Evolutionary conservation across 1,140 invertebrate genomes (phyloP).

Genomic region (Hetaerina americana): DNA sequence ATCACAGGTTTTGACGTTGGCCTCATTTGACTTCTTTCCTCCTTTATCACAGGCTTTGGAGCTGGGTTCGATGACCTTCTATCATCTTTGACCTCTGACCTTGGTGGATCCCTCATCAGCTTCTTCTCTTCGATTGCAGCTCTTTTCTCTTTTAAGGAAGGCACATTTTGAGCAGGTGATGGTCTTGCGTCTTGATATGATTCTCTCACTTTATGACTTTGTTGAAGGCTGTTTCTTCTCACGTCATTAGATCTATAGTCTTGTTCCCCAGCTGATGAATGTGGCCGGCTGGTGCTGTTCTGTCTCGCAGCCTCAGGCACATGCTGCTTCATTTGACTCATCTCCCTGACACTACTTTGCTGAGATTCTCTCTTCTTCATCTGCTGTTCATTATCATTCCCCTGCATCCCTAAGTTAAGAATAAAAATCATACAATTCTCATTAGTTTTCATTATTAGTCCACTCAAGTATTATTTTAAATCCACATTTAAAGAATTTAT

Average conservation of each 20-base stretch:
- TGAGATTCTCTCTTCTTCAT: too few relatives aligned
- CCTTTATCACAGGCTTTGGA: background rate
- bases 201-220: background rate
- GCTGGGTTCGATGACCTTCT: background rate
- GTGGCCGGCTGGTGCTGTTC: background rate
- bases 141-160: background rate
- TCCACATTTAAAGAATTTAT: too few relatives aligned
- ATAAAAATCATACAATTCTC: background rate
- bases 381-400: background rate
- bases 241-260: background rate
- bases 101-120: too few relatives aligned
- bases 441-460: too few relatives aligned
- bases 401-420: background rate
- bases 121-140: too few relatives aligned
- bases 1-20: background rate
- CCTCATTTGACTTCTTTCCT: background rate
- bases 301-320: background rate
- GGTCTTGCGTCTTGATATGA: background rate
- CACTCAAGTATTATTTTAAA: too few relatives aligned
- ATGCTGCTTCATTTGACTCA: too few relatives aligned
- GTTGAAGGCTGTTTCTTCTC: background rate
- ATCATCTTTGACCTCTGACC: background rate
- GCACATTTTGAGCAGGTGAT: background rate
- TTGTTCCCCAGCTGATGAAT: background rate
- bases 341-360: too few relatives aligned